Base-by-base conservation (phyloP, 2,888 invertebrate genomes). In the Drosophila anomelani region DNA sequence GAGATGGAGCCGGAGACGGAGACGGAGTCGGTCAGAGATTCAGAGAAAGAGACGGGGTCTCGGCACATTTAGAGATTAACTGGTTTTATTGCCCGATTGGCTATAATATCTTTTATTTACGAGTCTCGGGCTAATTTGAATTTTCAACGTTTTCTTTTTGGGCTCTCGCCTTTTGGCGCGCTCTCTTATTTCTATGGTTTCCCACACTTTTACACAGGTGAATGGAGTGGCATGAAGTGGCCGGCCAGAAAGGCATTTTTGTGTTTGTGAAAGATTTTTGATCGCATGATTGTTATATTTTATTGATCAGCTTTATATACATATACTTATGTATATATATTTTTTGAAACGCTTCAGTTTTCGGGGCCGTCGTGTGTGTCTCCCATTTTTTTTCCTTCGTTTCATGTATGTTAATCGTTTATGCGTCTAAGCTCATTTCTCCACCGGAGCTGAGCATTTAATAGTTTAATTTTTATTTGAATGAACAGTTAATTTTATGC, bases 81-180 rank as follows among this genome's bases (percentile, higher is more conserved):
- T 81, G 88, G 85, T 88, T 88, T 88, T 90, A 90, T 85, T 85
- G 78, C 81, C 77, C 79, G 85, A 90, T 89, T 88, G 90, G 81
- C 90, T 77, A 85, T 89, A 90, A 91, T 91, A 91, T 90, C 85
- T 90, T 86, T 90, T 90, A 91, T 91, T 91, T 91, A 91, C 90
- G 90, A 91, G 88, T 81, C 80, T 85, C 79, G 80, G 80, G 90
- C 91, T 90, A 90, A 91, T 91, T 91, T 90, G 85, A 91, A 91
- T 91, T 90, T 91, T 82, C 80, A 88, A 87, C 90, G 89, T 90
- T 90, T 90, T 87, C 87, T 90, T 90, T 90, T 55, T 55, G 23
- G 53, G 55, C 38, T 69, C 56, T 59, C 38, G 59, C 62, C 41
- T 61, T 75, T 74, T 69, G 69, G 72, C 60, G 77, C 63, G 75